A percentile compares a stretch with the other conserved stretches of the same genome.
These are phyloP conservation scores for Urocolius indicus DNA, from an alignment of 2,113 vertebrate species.

Conservation along the genomic window DNA sequence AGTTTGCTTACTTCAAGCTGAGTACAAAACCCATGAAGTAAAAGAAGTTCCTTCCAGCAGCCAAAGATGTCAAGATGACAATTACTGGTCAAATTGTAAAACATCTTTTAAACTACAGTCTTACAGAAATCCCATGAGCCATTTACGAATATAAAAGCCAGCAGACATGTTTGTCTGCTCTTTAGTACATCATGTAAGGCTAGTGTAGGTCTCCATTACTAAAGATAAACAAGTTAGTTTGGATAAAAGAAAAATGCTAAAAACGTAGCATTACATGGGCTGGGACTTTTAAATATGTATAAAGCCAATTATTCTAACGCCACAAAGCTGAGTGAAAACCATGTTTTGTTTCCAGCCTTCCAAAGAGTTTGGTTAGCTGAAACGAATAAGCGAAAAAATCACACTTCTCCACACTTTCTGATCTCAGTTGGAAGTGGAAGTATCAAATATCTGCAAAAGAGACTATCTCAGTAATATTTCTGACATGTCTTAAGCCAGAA, in stretches of 20 bases:
- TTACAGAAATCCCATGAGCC: not conserved
- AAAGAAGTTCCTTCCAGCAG: not conserved
- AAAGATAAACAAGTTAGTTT: not conserved
- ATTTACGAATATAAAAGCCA: not conserved
- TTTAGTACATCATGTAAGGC: not conserved
- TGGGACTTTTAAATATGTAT: not conserved
- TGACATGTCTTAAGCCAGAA: conserved; percentile 27
- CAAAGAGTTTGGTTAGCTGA: conserved; percentile 10
- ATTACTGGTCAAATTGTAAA: not conserved
- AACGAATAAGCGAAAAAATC: conserved; percentile 19
- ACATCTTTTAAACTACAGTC: not conserved
- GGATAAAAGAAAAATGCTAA: not conserved
- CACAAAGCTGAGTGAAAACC: not conserved
- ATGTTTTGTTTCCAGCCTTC: not conserved
- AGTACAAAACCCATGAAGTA: not conserved
- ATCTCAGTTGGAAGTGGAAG: conserved; percentile 47
- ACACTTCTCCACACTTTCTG: conserved; percentile 31
- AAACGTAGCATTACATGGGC: not conserved
- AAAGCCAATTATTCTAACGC: not conserved
- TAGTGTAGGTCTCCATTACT: not conserved
- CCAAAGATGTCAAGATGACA: not conserved
- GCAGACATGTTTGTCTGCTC: not conserved
- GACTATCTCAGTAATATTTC: not conserved
- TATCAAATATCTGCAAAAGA: conserved; percentile 50
- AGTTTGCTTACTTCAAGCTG: not conserved